A percentile compares a stretch with the other conserved stretches of the same genome.
Conservation (phyloP, 1,140 invertebrate genomes). For the Ceratosolen solmsi region DNA sequence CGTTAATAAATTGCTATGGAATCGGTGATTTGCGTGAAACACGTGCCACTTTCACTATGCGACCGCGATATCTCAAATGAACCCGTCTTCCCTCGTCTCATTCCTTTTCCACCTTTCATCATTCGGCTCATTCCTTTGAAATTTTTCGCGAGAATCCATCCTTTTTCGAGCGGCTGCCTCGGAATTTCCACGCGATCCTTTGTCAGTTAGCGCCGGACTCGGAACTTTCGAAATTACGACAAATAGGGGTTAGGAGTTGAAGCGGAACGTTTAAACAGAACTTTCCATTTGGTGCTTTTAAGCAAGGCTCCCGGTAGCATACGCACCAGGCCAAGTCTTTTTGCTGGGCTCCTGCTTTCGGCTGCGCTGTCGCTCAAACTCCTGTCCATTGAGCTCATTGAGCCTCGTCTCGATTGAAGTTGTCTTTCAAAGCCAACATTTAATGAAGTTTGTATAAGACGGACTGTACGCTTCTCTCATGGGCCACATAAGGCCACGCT, state of each 20-base stretch:
- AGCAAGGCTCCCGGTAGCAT: no score
- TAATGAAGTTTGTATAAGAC: no score
- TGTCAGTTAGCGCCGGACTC: constrained; percentile 46
- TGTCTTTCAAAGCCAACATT: no score
- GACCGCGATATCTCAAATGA: not conserved
- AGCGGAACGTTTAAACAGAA: constrained; percentile 38
- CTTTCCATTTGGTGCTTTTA: constrained; percentile 28
- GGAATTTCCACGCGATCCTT: constrained; percentile 21
- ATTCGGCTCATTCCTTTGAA: constrained; percentile 36
- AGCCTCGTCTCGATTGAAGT: no score
- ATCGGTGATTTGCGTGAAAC: not conserved
- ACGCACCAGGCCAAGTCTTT: no score
- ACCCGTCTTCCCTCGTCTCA: not conserved
- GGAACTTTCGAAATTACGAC: constrained; percentile 47
- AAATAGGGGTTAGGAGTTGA: constrained; percentile 46
- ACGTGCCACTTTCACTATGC: no score
- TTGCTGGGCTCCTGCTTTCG: not conserved
- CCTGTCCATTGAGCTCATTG: not conserved
- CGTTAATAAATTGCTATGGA: not conserved
- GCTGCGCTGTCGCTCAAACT: not conserved
- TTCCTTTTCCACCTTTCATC: constrained; percentile 2
- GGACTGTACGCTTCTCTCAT: no score
- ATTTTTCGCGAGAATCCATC: constrained; percentile 21
- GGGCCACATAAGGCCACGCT: no score
- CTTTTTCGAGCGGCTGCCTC: constrained; percentile 3